Evolutionary conservation across 2,888 invertebrate species (phyloP).

Genomic region (Gandaritis pyraliata): DNA sequence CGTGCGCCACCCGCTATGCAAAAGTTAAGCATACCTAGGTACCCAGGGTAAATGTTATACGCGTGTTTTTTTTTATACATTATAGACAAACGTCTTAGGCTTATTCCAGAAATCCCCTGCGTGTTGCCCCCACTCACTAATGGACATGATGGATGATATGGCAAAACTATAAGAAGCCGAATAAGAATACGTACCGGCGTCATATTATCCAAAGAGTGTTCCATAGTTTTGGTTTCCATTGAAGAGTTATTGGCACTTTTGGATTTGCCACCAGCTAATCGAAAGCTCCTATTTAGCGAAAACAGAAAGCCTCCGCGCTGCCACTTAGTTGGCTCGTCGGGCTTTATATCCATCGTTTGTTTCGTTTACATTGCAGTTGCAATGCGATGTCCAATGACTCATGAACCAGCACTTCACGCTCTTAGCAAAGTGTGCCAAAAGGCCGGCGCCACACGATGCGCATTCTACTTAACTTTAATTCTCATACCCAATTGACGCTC

Average conservation of each 20-base stretch:
- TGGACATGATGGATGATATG: too few relatives aligned
- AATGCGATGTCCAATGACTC: constrained; percentile 64
- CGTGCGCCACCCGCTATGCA: too few relatives aligned
- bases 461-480: constrained; percentile 45
- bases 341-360: constrained; percentile 74
- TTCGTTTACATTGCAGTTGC: constrained; percentile 74
- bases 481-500: constrained; percentile 30
- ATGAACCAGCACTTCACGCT: constrained; percentile 63
- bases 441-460: constrained; percentile 58
- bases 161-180: too few relatives aligned
- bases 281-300: constrained; percentile 77
- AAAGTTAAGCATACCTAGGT: too few relatives aligned
- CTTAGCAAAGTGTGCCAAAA: constrained; percentile 65
- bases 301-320: constrained; percentile 78
- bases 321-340: constrained; percentile 73
- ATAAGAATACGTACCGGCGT: constrained; percentile 29
- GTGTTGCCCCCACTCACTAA: too few relatives aligned
- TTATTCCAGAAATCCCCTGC: too few relatives aligned
- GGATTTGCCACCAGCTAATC: constrained; percentile 67
- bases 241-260: constrained; percentile 61
- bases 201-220: constrained; percentile 61
- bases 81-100: too few relatives aligned
- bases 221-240: constrained; percentile 61
- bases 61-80: too few relatives aligned
- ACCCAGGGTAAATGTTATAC: too few relatives aligned